Base-by-base conservation (phyloP, 2,797 vertebrate species). In the Epinephelus coioides region DNA sequence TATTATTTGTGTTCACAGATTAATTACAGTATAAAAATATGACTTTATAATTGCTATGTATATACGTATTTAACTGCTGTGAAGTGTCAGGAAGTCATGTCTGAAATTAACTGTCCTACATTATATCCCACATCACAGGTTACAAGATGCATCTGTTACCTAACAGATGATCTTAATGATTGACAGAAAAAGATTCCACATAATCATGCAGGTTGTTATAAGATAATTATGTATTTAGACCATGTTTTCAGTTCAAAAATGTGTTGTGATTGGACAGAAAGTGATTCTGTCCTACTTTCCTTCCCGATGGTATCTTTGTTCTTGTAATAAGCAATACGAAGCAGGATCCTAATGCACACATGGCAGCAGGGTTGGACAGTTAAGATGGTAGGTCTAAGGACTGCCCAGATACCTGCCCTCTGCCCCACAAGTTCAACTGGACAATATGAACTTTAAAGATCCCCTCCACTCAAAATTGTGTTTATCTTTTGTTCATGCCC, bases 61-160 rank as follows among this genome's bases (percentile, higher is more conserved):
- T 40, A 21, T 30, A 14, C 2, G 4, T 55, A 50, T 30, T 55
- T 49, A 76, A 27, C 21, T n/a, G 11, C 34, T 23, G 38, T 46
- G 12, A 34, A 67, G 15, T 54, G 46, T 61, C 69, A 55, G 30
- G 11, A 54, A 15, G 9, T 34, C 19, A 10, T 18, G 5, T 21
- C 18, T 65, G 6, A 69, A 51, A 76, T 70, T 6, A 77, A 55
- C 40, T 69, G 15, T 46, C 19, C 7, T 30, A 74, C 69, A 61
- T 70, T 50, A n/a, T 30, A 27, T 62, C 13, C 18, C 43, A 57
- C 15, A 14, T 23, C 25, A 34, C 12, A 79, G 51, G 15, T 59
- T 47, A 76, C 23, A 63, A 83, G 43, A 53, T n/a, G 40, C n/a
- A 4, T 55, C 47, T 18, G 69, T 77, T 81, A 72, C 61, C 8